A percentile compares a stretch with the other conserved stretches of the same genome.
These are phyloP conservation scores for Babylonia areolata DNA, from an alignment of 1,140 invertebrate species.

Conservation along the genomic window DNA sequence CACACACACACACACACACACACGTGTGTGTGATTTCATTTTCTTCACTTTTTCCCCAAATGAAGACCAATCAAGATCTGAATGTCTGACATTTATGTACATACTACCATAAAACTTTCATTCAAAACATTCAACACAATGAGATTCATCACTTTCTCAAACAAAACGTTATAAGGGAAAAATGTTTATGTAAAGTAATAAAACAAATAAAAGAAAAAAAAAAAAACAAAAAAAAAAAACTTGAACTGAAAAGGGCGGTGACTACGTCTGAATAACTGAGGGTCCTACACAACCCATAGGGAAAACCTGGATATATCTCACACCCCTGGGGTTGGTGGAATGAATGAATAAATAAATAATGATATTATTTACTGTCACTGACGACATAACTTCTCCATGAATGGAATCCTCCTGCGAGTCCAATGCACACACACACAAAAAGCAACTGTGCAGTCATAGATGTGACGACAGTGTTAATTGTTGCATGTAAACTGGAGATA, in stretches of 20 bases:
- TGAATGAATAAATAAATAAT: not conserved
- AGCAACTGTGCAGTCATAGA: slow-evolving; percentile 18
- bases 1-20: not conserved
- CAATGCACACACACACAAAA: not conserved
- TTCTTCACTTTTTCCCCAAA: too few species aligned
- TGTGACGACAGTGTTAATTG: too few species aligned
- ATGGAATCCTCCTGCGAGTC: not conserved
- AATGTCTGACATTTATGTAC: too few species aligned
- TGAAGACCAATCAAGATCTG: too few species aligned
- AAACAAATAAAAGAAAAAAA: not conserved
- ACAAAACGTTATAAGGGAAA: not conserved
- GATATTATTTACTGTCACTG: not conserved
- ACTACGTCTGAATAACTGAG: too few species aligned
- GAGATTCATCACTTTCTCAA: not conserved
- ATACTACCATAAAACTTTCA: not conserved
- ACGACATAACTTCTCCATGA: not conserved
- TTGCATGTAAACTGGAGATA: too few species aligned
- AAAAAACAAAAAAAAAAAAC: not conserved
- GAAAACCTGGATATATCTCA: not conserved
- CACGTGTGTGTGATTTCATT: not conserved
- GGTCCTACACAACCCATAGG: not conserved
- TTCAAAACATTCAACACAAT: not conserved
- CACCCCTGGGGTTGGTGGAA: not conserved
- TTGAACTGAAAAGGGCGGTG: not conserved
- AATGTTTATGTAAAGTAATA: not conserved